Percentiles rank a stretch among this genome's conserved stretches.
Evolutionary conservation across 2,888 invertebrate genomes (phyloP).

Genomic region (Nomada goodeniana): DNA sequence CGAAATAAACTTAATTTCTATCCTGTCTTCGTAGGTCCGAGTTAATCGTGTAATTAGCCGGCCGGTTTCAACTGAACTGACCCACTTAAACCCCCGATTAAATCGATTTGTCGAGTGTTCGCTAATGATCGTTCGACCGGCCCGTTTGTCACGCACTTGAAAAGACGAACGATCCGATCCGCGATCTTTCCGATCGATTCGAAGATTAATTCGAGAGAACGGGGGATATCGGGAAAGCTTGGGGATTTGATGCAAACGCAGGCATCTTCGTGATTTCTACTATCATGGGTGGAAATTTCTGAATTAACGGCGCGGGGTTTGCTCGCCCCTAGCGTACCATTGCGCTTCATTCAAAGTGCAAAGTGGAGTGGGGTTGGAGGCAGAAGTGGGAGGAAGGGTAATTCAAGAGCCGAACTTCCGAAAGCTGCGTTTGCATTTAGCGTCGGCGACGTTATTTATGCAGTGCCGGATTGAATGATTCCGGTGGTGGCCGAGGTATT

Average conservation of each 20-base stretch:
- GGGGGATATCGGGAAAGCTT: conserved; percentile 8
- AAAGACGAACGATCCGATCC: background rate
- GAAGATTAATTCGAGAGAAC: conserved; percentile 15
- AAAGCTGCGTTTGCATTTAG: conserved; percentile 65
- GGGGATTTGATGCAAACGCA: conserved; percentile 28
- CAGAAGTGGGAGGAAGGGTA: conserved; percentile 43
- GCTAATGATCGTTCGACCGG: background rate
- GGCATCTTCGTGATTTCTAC: conserved; percentile 30
- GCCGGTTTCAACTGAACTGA: background rate
- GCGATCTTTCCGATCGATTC: background rate
- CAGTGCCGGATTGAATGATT: conserved; percentile 54
- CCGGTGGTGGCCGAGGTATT: background rate
- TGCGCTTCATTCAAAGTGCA: conserved; percentile 46
- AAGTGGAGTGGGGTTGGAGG: background rate
- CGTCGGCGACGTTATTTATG: conserved; percentile 62
- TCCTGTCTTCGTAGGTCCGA: too few species aligned
- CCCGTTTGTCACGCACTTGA: background rate
- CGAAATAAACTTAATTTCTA: too few species aligned
- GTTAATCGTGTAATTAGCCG: background rate
- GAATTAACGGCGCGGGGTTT: conserved; percentile 50
- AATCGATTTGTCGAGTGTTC: conserved; percentile 7
- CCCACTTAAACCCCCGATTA: background rate
- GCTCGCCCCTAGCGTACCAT: conserved; percentile 41
- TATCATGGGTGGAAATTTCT: conserved; percentile 45
- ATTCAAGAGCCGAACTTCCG: conserved; percentile 63